These are phyloP conservation scores for Caenorhabditis remanei DNA, from an alignment of 1,140 invertebrate genomes.

Conservation along the genomic window DNA sequence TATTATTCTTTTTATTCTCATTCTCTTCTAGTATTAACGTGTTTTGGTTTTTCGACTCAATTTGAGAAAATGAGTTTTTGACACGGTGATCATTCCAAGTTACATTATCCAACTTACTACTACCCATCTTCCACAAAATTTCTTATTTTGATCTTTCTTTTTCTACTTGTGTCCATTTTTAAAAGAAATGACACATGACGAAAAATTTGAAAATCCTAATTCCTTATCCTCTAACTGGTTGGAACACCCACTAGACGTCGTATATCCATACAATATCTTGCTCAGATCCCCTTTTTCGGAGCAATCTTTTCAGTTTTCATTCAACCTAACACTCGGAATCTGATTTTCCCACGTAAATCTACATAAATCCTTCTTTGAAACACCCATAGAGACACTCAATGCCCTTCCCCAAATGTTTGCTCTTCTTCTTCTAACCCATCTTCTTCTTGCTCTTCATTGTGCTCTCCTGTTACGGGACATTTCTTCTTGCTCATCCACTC, in stretches of 20 bases:
- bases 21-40: not conserved
- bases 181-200: too few species aligned
- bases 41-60: too few species aligned
- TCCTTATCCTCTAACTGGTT: too few species aligned
- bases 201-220: too few species aligned
- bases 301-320: not conserved
- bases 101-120: too few species aligned
- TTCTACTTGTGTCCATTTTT: too few species aligned
- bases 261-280: too few species aligned
- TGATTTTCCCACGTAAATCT: slow-evolving; percentile 45
- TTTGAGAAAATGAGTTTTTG: too few species aligned
- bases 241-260: too few species aligned
- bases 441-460: slow-evolving; percentile 24
- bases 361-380: slow-evolving; percentile 33
- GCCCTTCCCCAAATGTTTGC: slow-evolving; percentile 49
- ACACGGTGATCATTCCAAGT: too few species aligned
- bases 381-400: slow-evolving; percentile 38
- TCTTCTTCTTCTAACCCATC: slow-evolving; percentile 19
- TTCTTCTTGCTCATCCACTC: not conserved
- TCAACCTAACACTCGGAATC: not conserved
- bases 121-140: too few species aligned
- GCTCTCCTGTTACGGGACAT: slow-evolving; percentile 43
- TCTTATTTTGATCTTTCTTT: too few species aligned
- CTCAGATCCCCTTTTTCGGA: not conserved
- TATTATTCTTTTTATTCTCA: not conserved